Conservation (phyloP, 37 sponge, comb jelly and placozoan genomes). For the Eunapius fragilis region DNA sequence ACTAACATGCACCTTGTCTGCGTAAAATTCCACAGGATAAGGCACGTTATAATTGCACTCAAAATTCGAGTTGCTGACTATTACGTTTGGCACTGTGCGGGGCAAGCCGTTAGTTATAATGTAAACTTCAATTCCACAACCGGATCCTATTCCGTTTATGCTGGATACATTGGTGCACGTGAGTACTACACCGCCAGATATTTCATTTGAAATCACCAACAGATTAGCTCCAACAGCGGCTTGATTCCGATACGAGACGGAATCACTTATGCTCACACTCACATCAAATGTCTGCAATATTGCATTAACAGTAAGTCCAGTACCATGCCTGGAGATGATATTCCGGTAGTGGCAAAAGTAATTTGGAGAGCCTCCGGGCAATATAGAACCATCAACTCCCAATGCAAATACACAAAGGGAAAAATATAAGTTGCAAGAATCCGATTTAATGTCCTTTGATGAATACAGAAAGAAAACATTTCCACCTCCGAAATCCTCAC, state of each 20-base stretch:
- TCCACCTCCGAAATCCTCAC: neutral
- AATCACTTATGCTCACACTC: no score
- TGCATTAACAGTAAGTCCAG: no score
- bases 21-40: neutral
- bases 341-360: no score
- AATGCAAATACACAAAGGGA: neutral
- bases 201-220: no score
- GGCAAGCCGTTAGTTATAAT: neutral
- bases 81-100: neutral
- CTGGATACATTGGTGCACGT: no score
- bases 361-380: no score
- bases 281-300: no score
- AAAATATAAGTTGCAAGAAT: neutral
- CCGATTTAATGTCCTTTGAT: neutral
- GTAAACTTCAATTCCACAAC: neutral
- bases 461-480: neutral
- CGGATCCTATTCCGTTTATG: no score
- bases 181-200: no score
- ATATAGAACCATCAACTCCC: neutral
- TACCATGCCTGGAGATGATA: no score
- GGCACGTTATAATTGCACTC: neutral
- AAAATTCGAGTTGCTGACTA: neutral
- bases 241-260: no score
- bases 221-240: no score
- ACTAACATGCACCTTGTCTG: neutral